Base-by-base conservation (phyloP, 2,888 invertebrate genomes). In the Germaria angustata region DNA sequence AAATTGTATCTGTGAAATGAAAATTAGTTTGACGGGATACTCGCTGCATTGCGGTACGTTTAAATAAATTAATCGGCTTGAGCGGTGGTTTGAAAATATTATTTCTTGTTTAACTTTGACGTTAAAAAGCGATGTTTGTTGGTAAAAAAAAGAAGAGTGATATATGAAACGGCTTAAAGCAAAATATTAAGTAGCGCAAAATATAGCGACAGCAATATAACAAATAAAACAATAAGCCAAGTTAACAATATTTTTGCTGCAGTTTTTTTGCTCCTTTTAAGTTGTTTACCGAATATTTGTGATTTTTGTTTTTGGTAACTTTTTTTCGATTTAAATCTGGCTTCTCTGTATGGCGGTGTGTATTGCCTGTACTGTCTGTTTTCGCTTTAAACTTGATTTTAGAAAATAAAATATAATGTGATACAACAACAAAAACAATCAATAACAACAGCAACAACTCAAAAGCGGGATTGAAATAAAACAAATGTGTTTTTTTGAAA, bases 11-110 rank as follows among this genome's bases (percentile, higher is more conserved):
- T 65, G 39, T 20, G 55, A 57, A 44, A 66, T 15, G 32, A 65
- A 82, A 55, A 63, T 87, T 80, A 87, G 86, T 88, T 79, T 59
- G 66, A 84, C 80, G 65, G 85, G 85, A 82, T 76, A 84, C 84
- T 85, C 84, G 85, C 81, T 86, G 71, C 71, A 44, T 84, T 86
- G 83, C 81, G 84, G 88, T 85, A 53, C 71, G 59, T 44, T 69
- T 15, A 7, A 32, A 69, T 72, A 76, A 63, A 7, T 73, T n/a
- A n/a, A n/a, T n/a, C n/a, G n/a, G n/a, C n/a, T 46, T 51, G 55
- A 46, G 44, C 66, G 69, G 71, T 8, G 15, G 34, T 51, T 68
- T 32, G 4, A 22, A 22, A 24, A 22, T 24, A 5, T 28, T 28
- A 6, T 59, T 55, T 66, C n/a, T n/a, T n/a, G n/a, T n/a, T 20